phyloP scores from a whole-genome alignment of 1,140 invertebrate genomes.

The Heliothis subflexa region DNA sequence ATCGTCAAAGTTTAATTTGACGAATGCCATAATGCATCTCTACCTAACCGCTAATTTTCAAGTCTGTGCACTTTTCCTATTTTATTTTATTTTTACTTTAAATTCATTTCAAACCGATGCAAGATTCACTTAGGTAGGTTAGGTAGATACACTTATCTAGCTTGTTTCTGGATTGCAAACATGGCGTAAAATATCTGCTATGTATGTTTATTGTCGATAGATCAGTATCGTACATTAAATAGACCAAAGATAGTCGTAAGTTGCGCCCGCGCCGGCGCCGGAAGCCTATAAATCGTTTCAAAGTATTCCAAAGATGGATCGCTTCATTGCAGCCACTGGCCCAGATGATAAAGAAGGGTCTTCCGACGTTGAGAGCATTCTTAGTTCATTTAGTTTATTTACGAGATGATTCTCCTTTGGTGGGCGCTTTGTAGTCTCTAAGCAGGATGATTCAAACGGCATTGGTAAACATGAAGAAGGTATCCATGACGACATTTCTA shows the following conservation, averaged over 20 bases:
- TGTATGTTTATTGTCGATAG: background rate
- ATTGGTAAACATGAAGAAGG: background rate
- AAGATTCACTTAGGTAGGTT: too few relatives aligned
- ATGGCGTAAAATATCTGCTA: background rate
- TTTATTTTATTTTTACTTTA: too few relatives aligned
- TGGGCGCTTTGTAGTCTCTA: slow-evolving; percentile 17
- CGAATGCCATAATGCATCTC: too few relatives aligned
- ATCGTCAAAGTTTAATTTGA: too few relatives aligned
- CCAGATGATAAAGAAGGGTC: slow-evolving; percentile 38
- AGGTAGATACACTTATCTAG: too few relatives aligned
- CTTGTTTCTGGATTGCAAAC: too few relatives aligned
- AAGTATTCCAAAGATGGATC: slow-evolving; percentile 45
- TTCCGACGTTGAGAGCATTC: slow-evolving; percentile 38
- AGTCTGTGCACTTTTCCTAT: too few relatives aligned
- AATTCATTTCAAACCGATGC: too few relatives aligned
- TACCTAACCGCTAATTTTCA: too few relatives aligned
- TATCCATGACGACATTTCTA: too few relatives aligned
- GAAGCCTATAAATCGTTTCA: slow-evolving; percentile 46
- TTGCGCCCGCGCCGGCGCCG: slow-evolving; percentile 41
- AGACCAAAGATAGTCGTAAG: slow-evolving; percentile 1
- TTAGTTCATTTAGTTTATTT: slow-evolving; percentile 32
- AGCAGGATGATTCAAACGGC: background rate
- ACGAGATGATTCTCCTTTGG: slow-evolving; percentile 5
- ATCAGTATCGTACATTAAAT: slow-evolving; percentile 26
- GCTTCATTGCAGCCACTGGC: slow-evolving; percentile 34